These are phyloP conservation scores for Nebria salina DNA, from an alignment of 2,888 invertebrate genomes.

Conservation along the genomic window DNA sequence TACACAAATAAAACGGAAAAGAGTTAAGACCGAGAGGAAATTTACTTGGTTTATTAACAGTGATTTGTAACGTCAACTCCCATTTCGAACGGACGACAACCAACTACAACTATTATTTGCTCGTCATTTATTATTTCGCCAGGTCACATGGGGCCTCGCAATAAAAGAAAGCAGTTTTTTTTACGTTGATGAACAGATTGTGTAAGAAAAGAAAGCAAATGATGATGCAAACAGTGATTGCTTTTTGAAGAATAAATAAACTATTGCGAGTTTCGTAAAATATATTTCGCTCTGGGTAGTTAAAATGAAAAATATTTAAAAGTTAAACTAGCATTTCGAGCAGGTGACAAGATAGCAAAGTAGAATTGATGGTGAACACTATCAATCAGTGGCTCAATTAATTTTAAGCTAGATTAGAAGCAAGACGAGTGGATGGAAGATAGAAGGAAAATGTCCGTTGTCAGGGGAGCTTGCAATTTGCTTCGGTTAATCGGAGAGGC, in stretches of 20 bases:
- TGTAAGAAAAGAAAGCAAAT: too few species aligned
- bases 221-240: too few species aligned
- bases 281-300: too few species aligned
- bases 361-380: not conserved
- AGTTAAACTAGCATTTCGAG: not conserved
- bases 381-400: slow-evolving; percentile 33
- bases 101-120: not conserved
- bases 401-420: slow-evolving; percentile 30
- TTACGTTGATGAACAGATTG: too few species aligned
- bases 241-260: too few species aligned
- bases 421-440: not conserved
- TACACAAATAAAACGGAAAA: slow-evolving; percentile 34
- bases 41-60: slow-evolving; percentile 32
- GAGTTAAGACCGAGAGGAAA: slow-evolving; percentile 16
- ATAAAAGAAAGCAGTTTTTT: too few species aligned
- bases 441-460: slow-evolving; percentile 16
- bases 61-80: slow-evolving; percentile 29
- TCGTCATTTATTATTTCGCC: not conserved
- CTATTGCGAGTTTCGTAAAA: too few species aligned
- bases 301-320: not conserved
- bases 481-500: slow-evolving; percentile 24
- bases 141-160: too few species aligned
- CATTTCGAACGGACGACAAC: not conserved
- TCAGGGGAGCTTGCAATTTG: slow-evolving; percentile 37
- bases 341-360: not conserved